These are phyloP conservation scores for Pseudomyrmex cubaensis DNA, from an alignment of 1,140 invertebrate species.

Conservation along the genomic window DNA sequence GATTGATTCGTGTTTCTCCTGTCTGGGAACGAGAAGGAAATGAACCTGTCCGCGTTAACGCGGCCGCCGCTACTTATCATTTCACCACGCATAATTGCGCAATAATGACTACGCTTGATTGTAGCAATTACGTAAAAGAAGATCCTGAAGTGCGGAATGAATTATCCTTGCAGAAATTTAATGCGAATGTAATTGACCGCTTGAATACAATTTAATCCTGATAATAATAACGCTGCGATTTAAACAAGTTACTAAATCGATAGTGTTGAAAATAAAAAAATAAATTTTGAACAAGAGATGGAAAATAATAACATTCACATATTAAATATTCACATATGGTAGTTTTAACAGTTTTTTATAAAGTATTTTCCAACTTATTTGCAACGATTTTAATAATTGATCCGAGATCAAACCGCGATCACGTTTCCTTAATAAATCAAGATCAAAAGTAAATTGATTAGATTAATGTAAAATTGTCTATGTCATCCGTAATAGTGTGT, in stretches of 20 bases:
- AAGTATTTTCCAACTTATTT: background rate
- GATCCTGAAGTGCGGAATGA: background rate
- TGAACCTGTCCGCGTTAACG: slow-evolving; percentile 60
- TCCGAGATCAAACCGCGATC: background rate
- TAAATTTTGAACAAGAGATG: background rate
- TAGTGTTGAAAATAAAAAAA: too few species aligned
- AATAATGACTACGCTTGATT: slow-evolving; percentile 45
- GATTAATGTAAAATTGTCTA: background rate
- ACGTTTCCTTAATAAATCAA: background rate
- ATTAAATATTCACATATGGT: too few species aligned
- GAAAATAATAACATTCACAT: background rate
- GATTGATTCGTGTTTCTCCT: slow-evolving; percentile 53
- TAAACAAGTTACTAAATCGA: slow-evolving; percentile 23
- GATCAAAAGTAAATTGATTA: background rate
- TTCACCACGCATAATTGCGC: slow-evolving; percentile 55
- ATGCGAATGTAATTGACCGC: slow-evolving; percentile 19
- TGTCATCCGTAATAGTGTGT: background rate
- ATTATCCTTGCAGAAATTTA: slow-evolving; percentile 26
- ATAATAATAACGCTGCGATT: slow-evolving; percentile 11
- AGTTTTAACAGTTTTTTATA: too few species aligned
- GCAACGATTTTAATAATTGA: slow-evolving; percentile 13
- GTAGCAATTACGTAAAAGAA: slow-evolving; percentile 42
- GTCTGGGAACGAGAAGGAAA: slow-evolving; percentile 54
- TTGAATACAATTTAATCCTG: slow-evolving; percentile 14
- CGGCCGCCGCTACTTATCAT: slow-evolving; percentile 52